phyloP scores from a whole-genome alignment of 2,113 vertebrate genomes.

The Toxotes chatareus region DNA sequence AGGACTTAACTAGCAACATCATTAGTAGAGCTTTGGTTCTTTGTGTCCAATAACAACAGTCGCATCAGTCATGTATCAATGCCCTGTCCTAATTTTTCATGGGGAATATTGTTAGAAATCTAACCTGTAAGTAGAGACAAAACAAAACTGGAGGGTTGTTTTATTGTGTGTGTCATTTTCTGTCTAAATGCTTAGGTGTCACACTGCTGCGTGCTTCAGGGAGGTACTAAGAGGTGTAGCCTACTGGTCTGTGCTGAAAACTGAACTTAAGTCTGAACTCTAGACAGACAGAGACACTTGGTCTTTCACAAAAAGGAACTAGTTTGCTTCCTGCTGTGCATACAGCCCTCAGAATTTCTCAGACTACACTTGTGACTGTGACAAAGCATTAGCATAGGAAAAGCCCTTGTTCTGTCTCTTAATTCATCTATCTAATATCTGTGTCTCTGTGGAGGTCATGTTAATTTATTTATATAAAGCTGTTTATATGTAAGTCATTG shows the following conservation, averaged over 20 bases:
- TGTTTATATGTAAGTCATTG: background rate
- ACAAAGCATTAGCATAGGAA: conserved; percentile 19
- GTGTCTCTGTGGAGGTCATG: background rate
- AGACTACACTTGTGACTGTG: conserved; percentile 23
- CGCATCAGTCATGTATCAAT: background rate
- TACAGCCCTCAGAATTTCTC: background rate
- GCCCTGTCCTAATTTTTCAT: background rate
- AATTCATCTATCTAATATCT: background rate
- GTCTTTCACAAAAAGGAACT: conserved; percentile 26
- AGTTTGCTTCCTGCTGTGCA: conserved; percentile 14
- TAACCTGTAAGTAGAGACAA: background rate
- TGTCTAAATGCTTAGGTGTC: background rate
- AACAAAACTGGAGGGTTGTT: background rate
- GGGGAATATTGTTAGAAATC: background rate
- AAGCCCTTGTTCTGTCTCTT: background rate
- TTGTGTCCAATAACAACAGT: conserved; percentile 13
- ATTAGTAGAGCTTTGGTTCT: conserved; percentile 14
- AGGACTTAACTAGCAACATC: background rate
- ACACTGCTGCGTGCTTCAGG: background rate
- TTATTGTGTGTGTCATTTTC: background rate
- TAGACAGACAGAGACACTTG: background rate
- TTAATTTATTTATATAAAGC: background rate
- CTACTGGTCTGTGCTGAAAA: background rate
- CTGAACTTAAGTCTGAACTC: background rate
- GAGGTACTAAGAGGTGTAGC: background rate